phyloP scores from a whole-genome alignment of 1,140 invertebrate species.

The Bombus waltoni region DNA sequence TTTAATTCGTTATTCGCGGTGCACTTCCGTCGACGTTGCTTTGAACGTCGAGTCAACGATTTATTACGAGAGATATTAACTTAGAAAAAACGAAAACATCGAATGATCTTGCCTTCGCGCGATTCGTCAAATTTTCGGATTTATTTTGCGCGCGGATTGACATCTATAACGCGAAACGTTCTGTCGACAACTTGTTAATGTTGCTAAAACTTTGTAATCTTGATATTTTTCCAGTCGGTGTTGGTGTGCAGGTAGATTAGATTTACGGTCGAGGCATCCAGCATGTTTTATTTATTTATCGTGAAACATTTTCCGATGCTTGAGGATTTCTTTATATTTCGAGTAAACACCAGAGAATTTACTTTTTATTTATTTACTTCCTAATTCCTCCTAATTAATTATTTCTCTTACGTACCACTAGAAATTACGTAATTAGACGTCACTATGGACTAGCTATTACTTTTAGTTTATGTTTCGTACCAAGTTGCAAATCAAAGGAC shows the following conservation, averaged over 20 bases:
- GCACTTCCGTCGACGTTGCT: neutral
- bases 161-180: neutral
- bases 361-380: neutral
- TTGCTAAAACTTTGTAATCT: neutral
- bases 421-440: neutral
- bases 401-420: neutral
- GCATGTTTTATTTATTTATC: neutral
- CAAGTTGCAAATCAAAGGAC: too few relatives aligned
- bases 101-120: neutral
- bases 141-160: neutral
- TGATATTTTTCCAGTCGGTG: neutral
- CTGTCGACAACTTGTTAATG: neutral
- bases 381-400: neutral
- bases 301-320: neutral
- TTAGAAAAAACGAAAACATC: too few relatives aligned
- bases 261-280: neutral
- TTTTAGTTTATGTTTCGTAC: too few relatives aligned
- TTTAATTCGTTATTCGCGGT: neutral
- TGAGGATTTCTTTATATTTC: neutral
- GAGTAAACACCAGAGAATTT: neutral
- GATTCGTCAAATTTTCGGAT: neutral
- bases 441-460: too few relatives aligned
- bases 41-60: neutral
- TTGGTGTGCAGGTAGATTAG: neutral
- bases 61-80: neutral